These are phyloP conservation scores for Diarsia dahlii DNA, from an alignment of 2,888 invertebrate genomes.

Conservation along the genomic window DNA sequence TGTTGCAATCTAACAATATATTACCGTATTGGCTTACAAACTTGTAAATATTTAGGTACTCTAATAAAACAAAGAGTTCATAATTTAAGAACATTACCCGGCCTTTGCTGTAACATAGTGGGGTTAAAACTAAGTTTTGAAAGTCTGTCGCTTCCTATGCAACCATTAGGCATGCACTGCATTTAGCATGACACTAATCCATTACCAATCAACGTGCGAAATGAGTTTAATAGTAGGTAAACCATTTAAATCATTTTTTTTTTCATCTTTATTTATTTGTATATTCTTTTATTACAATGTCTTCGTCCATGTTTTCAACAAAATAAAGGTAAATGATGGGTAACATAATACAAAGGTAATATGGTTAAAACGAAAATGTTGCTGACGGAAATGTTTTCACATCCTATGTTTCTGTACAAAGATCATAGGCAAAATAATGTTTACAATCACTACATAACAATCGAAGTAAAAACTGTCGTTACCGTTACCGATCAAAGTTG, in stretches of 20 bases:
- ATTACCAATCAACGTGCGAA: background rate
- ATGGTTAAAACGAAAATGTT: background rate
- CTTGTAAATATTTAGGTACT: background rate
- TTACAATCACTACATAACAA: background rate
- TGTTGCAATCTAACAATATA: constrained; percentile 16
- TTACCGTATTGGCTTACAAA: constrained; percentile 3
- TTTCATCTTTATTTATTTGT: no score
- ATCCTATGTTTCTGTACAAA: background rate
- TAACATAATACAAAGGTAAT: no score
- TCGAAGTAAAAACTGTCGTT: background rate
- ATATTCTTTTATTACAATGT: background rate
- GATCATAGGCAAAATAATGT: background rate
- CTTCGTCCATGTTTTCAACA: background rate
- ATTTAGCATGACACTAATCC: background rate
- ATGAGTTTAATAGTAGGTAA: no score
- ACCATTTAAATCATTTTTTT: no score
- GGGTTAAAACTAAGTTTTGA: background rate
- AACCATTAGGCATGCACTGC: background rate
- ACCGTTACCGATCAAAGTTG: constrained; percentile 26
- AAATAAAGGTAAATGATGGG: background rate
- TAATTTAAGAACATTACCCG: background rate
- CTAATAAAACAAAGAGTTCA: background rate
- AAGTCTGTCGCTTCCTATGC: background rate
- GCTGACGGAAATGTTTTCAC: no score
- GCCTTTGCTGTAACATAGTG: background rate